Percentiles rank a stretch among this genome's conserved stretches.
phyloP scores from a whole-genome alignment of 2,113 vertebrate genomes.

The Podarcis cretensis region DNA sequence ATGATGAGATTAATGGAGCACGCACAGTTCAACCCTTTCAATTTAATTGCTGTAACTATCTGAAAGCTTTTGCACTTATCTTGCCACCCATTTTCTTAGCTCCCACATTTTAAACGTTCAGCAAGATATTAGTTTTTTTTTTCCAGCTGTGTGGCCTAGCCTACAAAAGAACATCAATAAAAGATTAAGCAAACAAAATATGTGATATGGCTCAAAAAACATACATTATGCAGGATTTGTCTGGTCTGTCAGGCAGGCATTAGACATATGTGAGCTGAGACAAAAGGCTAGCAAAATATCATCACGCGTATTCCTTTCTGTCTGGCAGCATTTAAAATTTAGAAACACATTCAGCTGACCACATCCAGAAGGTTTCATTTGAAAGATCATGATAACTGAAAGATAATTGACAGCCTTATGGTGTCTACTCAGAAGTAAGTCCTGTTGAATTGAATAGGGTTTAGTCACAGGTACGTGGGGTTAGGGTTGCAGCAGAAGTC shows the following conservation, averaged over 20 bases:
- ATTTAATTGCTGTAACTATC: constrained; percentile 26
- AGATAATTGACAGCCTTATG: too few species aligned
- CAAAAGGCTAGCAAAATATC: background rate
- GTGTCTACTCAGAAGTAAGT: too few species aligned
- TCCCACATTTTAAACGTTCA: background rate
- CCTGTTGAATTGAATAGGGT: too few species aligned
- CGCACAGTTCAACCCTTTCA: background rate
- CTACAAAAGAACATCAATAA: background rate
- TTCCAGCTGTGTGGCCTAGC: background rate
- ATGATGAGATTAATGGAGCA: background rate
- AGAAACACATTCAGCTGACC: background rate
- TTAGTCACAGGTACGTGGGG: too few species aligned
- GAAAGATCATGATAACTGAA: background rate
- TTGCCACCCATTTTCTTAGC: background rate
- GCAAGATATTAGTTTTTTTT: background rate
- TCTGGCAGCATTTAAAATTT: background rate
- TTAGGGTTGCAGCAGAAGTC: too few species aligned
- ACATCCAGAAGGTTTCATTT: background rate
- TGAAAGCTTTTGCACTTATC: constrained; percentile 21
- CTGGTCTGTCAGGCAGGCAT: background rate
- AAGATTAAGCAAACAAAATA: background rate
- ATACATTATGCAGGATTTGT: background rate
- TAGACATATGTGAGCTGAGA: background rate
- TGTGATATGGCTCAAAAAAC: background rate
- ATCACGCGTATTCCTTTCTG: background rate